Conservation (phyloP, 2,113 vertebrate genomes). For the Takifugu flavidus region DNA sequence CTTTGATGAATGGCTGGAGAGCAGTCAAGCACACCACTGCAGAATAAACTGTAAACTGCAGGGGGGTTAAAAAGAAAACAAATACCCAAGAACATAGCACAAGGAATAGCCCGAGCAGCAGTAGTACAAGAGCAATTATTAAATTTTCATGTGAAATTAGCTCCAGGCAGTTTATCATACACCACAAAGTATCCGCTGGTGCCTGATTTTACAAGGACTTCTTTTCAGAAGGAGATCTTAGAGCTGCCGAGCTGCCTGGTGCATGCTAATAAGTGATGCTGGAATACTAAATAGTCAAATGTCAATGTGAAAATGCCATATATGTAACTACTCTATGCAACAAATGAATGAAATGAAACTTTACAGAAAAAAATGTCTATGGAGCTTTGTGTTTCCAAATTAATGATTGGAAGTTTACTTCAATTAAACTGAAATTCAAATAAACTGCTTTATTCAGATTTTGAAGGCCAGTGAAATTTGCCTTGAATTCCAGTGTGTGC, state of each 20-base stretch:
- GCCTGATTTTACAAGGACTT: conserved; percentile 27
- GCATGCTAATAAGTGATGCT: conserved; percentile 28
- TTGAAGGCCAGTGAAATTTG: not conserved
- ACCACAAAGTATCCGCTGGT: conserved; percentile 25
- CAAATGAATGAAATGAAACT: not conserved
- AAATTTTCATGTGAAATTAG: conserved; percentile 47
- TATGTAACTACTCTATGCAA: not conserved
- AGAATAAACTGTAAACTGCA: conserved; percentile 70
- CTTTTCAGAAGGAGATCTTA: conserved; percentile 31
- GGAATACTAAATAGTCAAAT: conserved; percentile 1
- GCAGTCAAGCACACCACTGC: conserved; percentile 65
- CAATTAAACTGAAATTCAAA: too few relatives aligned
- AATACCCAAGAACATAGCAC: conserved; percentile 56
- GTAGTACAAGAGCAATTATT: conserved; percentile 57
- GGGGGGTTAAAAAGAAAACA: conserved; percentile 64
- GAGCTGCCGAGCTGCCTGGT: conserved; percentile 17
- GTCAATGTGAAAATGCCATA: conserved; percentile 1
- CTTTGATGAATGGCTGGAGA: conserved; percentile 73
- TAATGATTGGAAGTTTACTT: too few relatives aligned
- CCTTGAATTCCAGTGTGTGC: too few relatives aligned
- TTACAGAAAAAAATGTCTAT: too few relatives aligned
- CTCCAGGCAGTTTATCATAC: conserved; percentile 39
- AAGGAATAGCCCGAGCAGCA: conserved; percentile 47
- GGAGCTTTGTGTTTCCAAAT: too few relatives aligned
- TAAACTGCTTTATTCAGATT: too few relatives aligned